Evolutionary conservation across 2,888 invertebrate genomes (phyloP).

Genomic region (Kuschelorhynchus macadamiae): DNA sequence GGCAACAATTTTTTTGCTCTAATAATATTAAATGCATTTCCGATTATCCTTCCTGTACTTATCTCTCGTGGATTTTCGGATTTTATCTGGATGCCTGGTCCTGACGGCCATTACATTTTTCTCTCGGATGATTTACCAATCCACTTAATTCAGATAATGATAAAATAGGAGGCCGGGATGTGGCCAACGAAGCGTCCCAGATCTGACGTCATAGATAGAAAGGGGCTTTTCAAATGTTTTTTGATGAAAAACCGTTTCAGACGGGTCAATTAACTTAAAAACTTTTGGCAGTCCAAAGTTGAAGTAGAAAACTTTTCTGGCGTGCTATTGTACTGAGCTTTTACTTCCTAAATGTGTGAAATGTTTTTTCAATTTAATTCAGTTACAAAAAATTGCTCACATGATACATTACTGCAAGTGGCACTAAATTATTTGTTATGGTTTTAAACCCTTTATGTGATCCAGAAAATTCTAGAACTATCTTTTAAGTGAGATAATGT

Average conservation of each 20-base stretch:
- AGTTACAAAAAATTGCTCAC: too few relatives aligned
- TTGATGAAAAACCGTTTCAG: conserved; percentile 31
- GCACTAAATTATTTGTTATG: too few relatives aligned
- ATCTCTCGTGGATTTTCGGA: conserved; percentile 12
- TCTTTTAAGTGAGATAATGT: too few relatives aligned
- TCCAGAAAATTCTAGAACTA: too few relatives aligned
- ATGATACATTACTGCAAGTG: too few relatives aligned
- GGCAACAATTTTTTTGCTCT: too few relatives aligned
- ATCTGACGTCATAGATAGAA: conserved; percentile 46
- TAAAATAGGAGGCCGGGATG: conserved; percentile 46
- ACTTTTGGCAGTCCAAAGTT: conserved; percentile 13
- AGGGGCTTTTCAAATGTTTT: conserved; percentile 31
- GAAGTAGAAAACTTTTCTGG: conserved; percentile 12
- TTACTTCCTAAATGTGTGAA: too few relatives aligned
- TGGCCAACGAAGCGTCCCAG: conserved; percentile 41
- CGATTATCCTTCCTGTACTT: conserved; percentile 2
- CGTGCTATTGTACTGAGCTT: too few relatives aligned
- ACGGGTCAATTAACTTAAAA: conserved; percentile 36
- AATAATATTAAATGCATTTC: too few relatives aligned
- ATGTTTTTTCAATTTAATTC: too few relatives aligned
- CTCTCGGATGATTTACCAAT: conserved; percentile 53
- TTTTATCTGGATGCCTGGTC: conserved; percentile 47
- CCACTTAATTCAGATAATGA: conserved; percentile 53
- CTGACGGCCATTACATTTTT: conserved; percentile 51
- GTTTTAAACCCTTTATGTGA: too few relatives aligned